phyloP scores from a whole-genome alignment of 2,797 vertebrate species.

The Brotula barbata region DNA sequence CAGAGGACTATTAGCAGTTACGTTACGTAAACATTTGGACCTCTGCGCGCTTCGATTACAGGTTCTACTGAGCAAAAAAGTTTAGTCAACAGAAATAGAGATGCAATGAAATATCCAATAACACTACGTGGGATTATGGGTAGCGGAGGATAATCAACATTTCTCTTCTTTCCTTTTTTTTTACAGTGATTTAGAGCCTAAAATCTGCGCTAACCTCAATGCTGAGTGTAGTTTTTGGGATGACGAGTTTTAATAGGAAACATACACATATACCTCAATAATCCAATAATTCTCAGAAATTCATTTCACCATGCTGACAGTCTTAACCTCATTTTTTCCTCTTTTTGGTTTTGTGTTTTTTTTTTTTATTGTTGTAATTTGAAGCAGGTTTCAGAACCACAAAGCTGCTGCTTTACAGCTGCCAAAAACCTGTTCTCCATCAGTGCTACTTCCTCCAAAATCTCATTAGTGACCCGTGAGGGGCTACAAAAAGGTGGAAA shows the following conservation, averaged over 20 bases:
- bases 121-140: conserved; percentile 9
- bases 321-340: conserved; percentile 25
- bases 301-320: conserved; percentile 34
- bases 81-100: conserved; percentile 27
- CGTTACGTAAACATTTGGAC: conserved; percentile 39
- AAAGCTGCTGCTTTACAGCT: conserved; percentile 24
- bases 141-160: conserved; percentile 8
- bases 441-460: conserved; percentile 33
- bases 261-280: conserved; percentile 73
- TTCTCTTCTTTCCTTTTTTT: no score
- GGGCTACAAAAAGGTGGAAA: conserved; percentile 29
- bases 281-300: conserved; percentile 62
- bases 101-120: conserved; percentile 34
- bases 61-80: conserved; percentile 29
- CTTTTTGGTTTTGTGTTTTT: conserved; percentile 16
- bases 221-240: conserved; percentile 42
- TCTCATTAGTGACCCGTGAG: conserved; percentile 21
- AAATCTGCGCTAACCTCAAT: conserved; percentile 58
- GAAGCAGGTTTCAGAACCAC: conserved; percentile 27
- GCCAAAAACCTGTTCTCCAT: conserved; percentile 47
- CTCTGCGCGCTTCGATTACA: conserved; percentile 45
- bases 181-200: conserved; percentile 2
- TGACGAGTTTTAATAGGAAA: conserved; percentile 48
- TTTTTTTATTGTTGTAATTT: conserved; percentile 27
- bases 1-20: conserved; percentile 31